phyloP scores from a whole-genome alignment of 2,888 invertebrate genomes.

The Pristionchus exspectatus region DNA sequence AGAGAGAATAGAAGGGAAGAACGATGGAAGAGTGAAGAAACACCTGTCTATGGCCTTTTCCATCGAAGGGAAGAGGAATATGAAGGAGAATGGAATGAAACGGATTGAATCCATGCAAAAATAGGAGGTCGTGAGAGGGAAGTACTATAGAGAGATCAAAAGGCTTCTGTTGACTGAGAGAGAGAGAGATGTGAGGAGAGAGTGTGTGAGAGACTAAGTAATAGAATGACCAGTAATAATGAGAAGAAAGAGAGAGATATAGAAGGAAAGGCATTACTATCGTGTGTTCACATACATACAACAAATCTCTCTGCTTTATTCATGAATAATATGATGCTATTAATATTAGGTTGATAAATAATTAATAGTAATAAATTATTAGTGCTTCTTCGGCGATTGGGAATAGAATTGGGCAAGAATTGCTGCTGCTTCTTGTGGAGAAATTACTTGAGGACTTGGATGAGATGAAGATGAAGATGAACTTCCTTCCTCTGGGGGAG shows the following conservation, averaged over 20 bases:
- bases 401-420: slow-evolving; percentile 53
- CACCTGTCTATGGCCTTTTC: not conserved
- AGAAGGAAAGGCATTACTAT: slow-evolving; percentile 1
- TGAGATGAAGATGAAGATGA: not conserved
- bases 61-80: not conserved
- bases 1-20: not conserved
- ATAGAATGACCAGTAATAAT: slow-evolving; percentile 48
- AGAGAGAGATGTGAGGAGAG: not conserved
- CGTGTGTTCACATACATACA: slow-evolving; percentile 14
- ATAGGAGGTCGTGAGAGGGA: slow-evolving; percentile 1
- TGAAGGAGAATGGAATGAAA: slow-evolving; percentile 2
- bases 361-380: slow-evolving; percentile 49
- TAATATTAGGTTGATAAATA: slow-evolving; percentile 32
- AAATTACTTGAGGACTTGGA: slow-evolving; percentile 44
- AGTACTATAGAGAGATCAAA: slow-evolving; percentile 1
- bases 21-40: not conserved
- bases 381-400: slow-evolving; percentile 27
- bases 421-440: slow-evolving; percentile 52
- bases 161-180: not conserved
- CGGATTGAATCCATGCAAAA: not conserved
- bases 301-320: slow-evolving; percentile 32
- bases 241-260: slow-evolving; percentile 22
- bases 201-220: slow-evolving; percentile 14
- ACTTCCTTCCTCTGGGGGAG: not conserved
- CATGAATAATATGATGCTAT: slow-evolving; percentile 16